Percentiles rank a stretch among this genome's conserved stretches.
Conservation (phyloP, 2,113 vertebrate species). For the Corapipo altera region DNA sequence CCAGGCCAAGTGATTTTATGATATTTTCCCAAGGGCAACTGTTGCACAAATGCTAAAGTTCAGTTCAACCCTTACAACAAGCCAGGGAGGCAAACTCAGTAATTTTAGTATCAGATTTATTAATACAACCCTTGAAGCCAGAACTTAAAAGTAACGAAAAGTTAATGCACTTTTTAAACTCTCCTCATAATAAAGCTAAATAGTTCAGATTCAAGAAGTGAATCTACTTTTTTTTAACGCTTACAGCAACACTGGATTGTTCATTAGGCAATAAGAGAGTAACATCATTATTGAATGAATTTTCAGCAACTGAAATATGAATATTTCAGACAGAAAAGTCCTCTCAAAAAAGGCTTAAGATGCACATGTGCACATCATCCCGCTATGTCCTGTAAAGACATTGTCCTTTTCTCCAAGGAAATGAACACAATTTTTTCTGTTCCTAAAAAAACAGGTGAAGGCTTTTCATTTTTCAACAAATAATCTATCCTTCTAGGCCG, state of each 20-base stretch:
- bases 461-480: background rate
- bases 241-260: background rate
- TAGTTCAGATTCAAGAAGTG: background rate
- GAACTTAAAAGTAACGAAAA: background rate
- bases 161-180: background rate
- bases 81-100: background rate
- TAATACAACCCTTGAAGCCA: background rate
- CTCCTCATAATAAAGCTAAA: background rate
- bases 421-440: background rate
- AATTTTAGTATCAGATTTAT: background rate
- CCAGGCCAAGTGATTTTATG: background rate
- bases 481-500: background rate
- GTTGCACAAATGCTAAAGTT: conserved; percentile 35
- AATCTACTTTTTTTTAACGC: background rate
- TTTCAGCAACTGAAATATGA: background rate
- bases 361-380: fast-evolving
- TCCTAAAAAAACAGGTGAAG: background rate
- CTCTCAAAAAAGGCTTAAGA: background rate
- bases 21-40: background rate
- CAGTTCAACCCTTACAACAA: background rate
- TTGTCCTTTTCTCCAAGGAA: background rate
- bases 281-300: background rate
- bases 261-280: background rate
- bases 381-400: background rate
- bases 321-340: background rate